phyloP scores from a whole-genome alignment of 2,888 invertebrate genomes.

The Digitonthophagus gazella region DNA sequence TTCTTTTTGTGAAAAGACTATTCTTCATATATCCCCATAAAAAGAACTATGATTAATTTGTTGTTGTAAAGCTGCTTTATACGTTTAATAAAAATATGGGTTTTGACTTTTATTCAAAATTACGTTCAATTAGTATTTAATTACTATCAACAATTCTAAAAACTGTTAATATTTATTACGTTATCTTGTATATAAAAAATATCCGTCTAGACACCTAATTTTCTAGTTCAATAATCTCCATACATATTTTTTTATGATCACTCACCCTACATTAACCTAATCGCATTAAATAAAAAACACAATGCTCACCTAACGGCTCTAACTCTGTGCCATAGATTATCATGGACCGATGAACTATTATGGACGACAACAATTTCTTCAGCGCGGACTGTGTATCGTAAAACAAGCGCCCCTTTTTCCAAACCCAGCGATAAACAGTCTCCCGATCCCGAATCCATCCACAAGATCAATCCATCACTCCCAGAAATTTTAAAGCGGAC shows the following conservation, averaged over 20 bases:
- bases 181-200: too few species aligned
- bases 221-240: constrained; percentile 1
- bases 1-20: too few species aligned
- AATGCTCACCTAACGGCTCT: constrained; percentile 66
- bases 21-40: too few species aligned
- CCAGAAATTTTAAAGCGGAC: constrained; percentile 52
- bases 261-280: background rate
- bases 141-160: too few species aligned
- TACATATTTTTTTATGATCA: background rate
- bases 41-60: too few species aligned
- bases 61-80: too few species aligned
- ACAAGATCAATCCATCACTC: constrained; percentile 70
- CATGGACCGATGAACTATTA: constrained; percentile 82
- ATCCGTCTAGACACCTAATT: background rate
- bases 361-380: constrained; percentile 83
- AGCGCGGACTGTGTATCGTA: constrained; percentile 82
- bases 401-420: constrained; percentile 70
- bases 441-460: constrained; percentile 77
- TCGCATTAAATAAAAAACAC: background rate
- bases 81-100: too few species aligned
- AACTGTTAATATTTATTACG: too few species aligned
- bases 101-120: too few species aligned
- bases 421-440: constrained; percentile 86
- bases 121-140: too few species aligned
- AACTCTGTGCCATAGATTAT: constrained; percentile 83